Percentiles rank a stretch among this genome's conserved stretches.
These are phyloP conservation scores for Syrmaticus mikado DNA, from an alignment of 2,113 vertebrate species.

Conservation along the genomic window DNA sequence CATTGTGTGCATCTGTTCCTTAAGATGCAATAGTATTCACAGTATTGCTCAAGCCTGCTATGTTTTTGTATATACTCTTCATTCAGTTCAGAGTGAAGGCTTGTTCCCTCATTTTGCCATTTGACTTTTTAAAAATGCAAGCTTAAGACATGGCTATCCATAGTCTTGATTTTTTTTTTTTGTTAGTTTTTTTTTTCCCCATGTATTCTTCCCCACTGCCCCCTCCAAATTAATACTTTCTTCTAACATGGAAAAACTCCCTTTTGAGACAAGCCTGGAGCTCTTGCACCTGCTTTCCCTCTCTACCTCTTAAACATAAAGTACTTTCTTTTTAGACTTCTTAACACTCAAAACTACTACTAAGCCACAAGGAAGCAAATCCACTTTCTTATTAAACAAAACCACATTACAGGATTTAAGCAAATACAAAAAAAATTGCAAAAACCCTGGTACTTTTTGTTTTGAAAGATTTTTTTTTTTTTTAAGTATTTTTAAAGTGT, in stretches of 20 bases:
- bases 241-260: neutral
- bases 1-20: neutral
- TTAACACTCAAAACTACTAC: neutral
- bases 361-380: neutral
- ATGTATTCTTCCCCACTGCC: neutral
- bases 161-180: neutral
- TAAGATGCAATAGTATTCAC: neutral
- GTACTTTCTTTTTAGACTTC: neutral
- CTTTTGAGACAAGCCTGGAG: neutral
- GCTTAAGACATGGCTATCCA: accelerated
- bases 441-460: neutral
- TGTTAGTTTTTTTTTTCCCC: neutral
- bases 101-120: neutral
- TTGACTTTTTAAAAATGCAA: neutral
- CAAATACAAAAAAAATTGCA: neutral
- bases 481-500: neutral
- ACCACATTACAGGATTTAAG: neutral
- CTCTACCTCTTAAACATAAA: neutral
- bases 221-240: neutral
- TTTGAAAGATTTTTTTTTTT: neutral
- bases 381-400: neutral
- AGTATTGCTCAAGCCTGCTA: neutral
- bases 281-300: neutral
- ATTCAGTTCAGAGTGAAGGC: neutral
- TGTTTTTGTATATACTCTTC: neutral